These are phyloP conservation scores for Drosophila bocki DNA, from an alignment of 1,140 invertebrate genomes.

Conservation along the genomic window DNA sequence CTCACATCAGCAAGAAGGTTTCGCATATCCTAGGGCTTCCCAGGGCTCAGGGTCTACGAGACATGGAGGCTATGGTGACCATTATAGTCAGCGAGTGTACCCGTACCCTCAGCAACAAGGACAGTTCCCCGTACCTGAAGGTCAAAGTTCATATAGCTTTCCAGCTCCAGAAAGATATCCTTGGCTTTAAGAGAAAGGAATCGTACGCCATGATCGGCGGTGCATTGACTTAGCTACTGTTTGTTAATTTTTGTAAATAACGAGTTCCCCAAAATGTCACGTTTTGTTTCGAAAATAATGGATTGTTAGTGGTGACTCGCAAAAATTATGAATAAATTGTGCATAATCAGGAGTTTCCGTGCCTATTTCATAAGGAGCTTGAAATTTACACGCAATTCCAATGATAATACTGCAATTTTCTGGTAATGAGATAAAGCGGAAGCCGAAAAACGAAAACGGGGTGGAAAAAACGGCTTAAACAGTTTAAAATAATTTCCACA, in stretches of 20 bases:
- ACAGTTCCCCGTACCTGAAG: no score
- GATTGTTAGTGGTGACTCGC: background rate
- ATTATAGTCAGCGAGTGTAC: background rate
- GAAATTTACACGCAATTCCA: slow-evolving; percentile 6
- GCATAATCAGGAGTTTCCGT: background rate
- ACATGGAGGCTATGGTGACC: slow-evolving; percentile 12
- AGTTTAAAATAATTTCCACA: slow-evolving; percentile 64
- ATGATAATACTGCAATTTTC: slow-evolving; percentile 27
- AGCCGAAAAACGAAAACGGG: slow-evolving; percentile 8
- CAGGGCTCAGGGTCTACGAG: background rate
- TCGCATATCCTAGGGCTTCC: no score
- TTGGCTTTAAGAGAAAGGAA: slow-evolving; percentile 16
- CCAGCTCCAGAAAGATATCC: slow-evolving; percentile 1
- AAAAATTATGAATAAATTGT: slow-evolving; percentile 20
- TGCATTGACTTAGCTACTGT: background rate
- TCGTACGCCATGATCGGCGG: no score
- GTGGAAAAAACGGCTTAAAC: slow-evolving; percentile 27
- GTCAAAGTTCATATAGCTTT: background rate
- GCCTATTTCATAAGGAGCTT: slow-evolving; percentile 8
- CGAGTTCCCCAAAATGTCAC: background rate
- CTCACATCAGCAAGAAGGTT: no score
- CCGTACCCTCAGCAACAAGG: background rate
- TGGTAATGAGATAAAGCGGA: slow-evolving; percentile 17
- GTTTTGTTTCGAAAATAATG: slow-evolving; percentile 1
- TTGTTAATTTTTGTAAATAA: background rate